phyloP scores from a whole-genome alignment of 2,888 invertebrate species.

The Tachystola acroxantha region DNA sequence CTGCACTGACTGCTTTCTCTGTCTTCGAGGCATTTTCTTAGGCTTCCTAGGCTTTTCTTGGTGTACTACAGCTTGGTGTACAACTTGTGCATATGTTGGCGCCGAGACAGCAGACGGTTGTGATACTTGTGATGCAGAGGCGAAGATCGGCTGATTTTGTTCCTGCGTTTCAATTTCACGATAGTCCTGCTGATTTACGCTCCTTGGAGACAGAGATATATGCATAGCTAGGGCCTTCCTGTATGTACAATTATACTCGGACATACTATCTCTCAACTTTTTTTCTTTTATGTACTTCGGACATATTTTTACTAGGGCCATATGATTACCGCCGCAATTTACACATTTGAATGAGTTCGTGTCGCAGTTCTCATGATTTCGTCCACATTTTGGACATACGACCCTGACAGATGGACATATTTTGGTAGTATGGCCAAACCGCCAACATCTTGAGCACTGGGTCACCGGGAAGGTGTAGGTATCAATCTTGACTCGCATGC shows the following conservation, averaged over 20 bases:
- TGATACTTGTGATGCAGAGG: neutral
- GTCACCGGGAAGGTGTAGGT: conserved; percentile 14
- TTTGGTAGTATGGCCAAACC: conserved; percentile 11
- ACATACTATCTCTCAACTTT: conserved; percentile 1
- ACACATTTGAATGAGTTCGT: conserved; percentile 9
- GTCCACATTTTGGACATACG: conserved; percentile 16
- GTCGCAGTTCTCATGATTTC: conserved; percentile 14
- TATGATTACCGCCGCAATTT: conserved; percentile 9
- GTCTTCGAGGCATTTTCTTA: neutral
- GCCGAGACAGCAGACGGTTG: neutral
- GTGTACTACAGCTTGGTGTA: neutral
- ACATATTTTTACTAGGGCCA: neutral
- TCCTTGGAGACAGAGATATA: neutral
- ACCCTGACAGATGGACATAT: conserved; percentile 13
- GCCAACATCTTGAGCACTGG: conserved; percentile 18
- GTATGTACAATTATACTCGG: conserved; percentile 1
- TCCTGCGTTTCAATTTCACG: neutral
- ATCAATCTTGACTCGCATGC: conserved; percentile 5
- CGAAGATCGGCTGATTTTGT: too few species aligned
- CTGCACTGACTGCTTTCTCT: neutral
- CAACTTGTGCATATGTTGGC: neutral
- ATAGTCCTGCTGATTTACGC: neutral
- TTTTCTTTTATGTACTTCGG: conserved; percentile 2
- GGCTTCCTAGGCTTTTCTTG: too few species aligned
- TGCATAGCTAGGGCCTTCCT: neutral